Evolutionary conservation across 2,888 invertebrate species (phyloP).

Genomic region (Camptogramma bilineatum): DNA sequence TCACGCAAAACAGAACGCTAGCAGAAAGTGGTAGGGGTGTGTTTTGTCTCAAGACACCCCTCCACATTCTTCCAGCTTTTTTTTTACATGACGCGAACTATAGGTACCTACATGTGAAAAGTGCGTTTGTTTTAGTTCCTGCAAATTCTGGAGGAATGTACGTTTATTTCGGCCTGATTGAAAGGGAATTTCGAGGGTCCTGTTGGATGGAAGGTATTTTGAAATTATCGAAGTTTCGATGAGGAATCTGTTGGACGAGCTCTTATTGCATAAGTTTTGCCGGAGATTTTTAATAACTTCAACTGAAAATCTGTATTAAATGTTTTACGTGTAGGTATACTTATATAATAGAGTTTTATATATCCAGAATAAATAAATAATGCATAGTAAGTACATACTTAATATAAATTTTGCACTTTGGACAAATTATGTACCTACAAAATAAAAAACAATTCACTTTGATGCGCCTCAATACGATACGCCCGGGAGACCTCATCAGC

Average conservation of each 20-base stretch:
- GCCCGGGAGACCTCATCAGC: conserved; percentile 19
- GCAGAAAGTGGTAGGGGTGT: too few species aligned
- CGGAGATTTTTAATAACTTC: background rate
- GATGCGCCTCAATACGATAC: conserved; percentile 9
- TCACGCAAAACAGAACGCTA: too few species aligned
- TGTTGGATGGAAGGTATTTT: conserved; percentile 17
- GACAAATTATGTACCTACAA: too few species aligned
- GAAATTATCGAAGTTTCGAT: conserved; percentile 11
- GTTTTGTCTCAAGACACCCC: background rate
- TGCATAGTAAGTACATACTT: too few species aligned
- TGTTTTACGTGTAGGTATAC: background rate
- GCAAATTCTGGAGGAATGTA: conserved; percentile 8
- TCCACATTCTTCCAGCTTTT: too few species aligned
- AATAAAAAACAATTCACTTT: conserved; percentile 12
- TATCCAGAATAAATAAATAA: too few species aligned
- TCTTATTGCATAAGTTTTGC: background rate
- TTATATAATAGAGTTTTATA: too few species aligned
- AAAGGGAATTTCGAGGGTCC: conserved; percentile 8
- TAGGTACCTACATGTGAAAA: background rate
- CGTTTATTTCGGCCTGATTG: conserved; percentile 2
- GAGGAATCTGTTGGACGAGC: background rate
- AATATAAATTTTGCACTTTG: too few species aligned
- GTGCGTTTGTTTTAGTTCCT: conserved; percentile 4
- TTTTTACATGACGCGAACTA: too few species aligned
- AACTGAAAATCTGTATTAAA: background rate